Evolutionary conservation across 2,113 vertebrate species (phyloP).

Genomic region (Oenanthe oenanthe): DNA sequence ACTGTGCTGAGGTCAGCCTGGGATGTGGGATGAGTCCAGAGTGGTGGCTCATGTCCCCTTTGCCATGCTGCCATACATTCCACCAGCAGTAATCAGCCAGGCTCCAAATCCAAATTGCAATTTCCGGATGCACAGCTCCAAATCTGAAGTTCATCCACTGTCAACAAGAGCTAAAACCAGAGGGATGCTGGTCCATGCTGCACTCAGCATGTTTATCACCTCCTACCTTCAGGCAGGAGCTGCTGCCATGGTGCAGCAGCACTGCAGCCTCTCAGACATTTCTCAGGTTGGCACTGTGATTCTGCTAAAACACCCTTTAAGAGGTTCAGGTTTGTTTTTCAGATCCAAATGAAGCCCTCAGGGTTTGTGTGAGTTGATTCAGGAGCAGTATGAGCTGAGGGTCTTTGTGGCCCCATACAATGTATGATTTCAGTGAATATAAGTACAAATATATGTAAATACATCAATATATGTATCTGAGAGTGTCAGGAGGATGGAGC

Average conservation of each 20-base stretch:
- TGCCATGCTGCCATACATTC: rapidly evolving
- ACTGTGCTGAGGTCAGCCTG: neutral
- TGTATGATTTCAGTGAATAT: neutral
- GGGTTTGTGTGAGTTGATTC: neutral
- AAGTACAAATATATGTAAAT: neutral
- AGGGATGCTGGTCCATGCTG: rapidly evolving
- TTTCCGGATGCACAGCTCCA: neutral
- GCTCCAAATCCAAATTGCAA: neutral
- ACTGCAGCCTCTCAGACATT: neutral
- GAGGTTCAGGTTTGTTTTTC: neutral
- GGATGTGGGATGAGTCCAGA: neutral
- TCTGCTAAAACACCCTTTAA: neutral
- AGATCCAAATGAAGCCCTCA: neutral
- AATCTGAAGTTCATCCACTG: neutral
- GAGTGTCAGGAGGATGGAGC: neutral
- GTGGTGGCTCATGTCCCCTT: rapidly evolving
- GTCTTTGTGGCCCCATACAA: rapidly evolving
- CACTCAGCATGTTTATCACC: neutral
- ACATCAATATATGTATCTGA: neutral
- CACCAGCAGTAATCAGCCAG: rapidly evolving
- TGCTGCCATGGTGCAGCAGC: neutral
- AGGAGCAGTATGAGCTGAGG: rapidly evolving
- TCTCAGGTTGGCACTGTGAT: neutral
- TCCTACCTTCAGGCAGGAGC: neutral
- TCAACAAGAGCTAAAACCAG: neutral